Evolutionary conservation across 92 coral and sea anemone genomes (phyloP).

Genomic region (Porites evermanni): DNA sequence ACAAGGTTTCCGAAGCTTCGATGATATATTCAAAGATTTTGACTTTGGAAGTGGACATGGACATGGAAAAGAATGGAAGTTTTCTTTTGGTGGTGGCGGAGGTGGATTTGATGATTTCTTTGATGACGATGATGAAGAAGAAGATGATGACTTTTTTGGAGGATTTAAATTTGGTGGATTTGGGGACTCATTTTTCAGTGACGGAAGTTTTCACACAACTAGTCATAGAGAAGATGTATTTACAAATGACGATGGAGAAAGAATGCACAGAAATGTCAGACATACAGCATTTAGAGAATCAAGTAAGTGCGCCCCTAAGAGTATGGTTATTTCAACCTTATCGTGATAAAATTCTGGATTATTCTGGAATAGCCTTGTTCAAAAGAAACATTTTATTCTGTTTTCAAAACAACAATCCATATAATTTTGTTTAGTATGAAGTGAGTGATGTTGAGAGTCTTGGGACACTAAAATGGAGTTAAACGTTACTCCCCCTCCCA

Average conservation of each 20-base stretch:
- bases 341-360: too few relatives aligned
- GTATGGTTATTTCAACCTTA: neutral
- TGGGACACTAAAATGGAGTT: too few relatives aligned
- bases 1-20: slow-evolving; percentile 55
- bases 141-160: slow-evolving; percentile 70
- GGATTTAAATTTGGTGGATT: slow-evolving; percentile 81
- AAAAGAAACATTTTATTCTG: too few relatives aligned
- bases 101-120: slow-evolving; percentile 96
- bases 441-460: too few relatives aligned
- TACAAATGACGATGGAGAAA: slow-evolving; percentile 19
- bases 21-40: slow-evolving; percentile 89
- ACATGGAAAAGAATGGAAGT: slow-evolving; percentile 78
- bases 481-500: too few relatives aligned
- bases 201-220: slow-evolving; percentile 40
- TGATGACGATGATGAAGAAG: slow-evolving; percentile 87
- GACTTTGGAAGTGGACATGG: slow-evolving; percentile 79
- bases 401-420: too few relatives aligned
- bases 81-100: slow-evolving; percentile 87
- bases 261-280: slow-evolving; percentile 72
- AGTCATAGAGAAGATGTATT: slow-evolving; percentile 48
- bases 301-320: slow-evolving; percentile 19
- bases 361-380: too few relatives aligned
- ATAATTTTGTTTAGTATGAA: too few relatives aligned
- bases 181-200: slow-evolving; percentile 83
- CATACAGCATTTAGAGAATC: slow-evolving; percentile 80